Conservation (phyloP, 2,888 invertebrate genomes). For the Drosophila acutilabella region DNA sequence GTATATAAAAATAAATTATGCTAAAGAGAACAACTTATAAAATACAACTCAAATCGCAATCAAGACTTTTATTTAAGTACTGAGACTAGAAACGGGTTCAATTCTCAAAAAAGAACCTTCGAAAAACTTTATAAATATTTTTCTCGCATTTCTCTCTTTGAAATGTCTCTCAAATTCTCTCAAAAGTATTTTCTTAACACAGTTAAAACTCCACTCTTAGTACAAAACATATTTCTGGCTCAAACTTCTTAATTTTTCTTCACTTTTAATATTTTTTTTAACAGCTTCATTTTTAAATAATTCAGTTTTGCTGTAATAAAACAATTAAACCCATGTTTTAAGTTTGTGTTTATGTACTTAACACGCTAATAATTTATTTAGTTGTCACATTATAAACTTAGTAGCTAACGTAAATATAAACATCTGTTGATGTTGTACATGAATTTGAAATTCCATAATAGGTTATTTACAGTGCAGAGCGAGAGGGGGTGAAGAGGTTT, state of each 20-base stretch:
- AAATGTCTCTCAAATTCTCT: too few relatives aligned
- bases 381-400: conserved; percentile 62
- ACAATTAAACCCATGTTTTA: not conserved
- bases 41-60: conserved; percentile 64
- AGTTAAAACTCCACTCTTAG: too few relatives aligned
- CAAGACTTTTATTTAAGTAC: conserved; percentile 40
- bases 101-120: too few relatives aligned
- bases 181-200: too few relatives aligned
- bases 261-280: too few relatives aligned
- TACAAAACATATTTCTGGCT: too few relatives aligned
- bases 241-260: too few relatives aligned
- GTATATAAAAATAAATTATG: conserved; percentile 81
- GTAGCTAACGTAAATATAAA: conserved; percentile 33
- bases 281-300: too few relatives aligned
- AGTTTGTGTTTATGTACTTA: conserved; percentile 28
- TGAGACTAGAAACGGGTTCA: not conserved
- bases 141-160: too few relatives aligned
- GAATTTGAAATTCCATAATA: conserved; percentile 49
- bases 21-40: conserved; percentile 72
- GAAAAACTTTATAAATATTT: too few relatives aligned
- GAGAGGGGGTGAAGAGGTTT: conserved; percentile 5
- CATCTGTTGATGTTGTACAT: conserved; percentile 30
- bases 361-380: conserved; percentile 53
- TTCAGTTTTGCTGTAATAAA: not conserved
- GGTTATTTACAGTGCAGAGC: conserved; percentile 62